Conservation (phyloP, 1,140 invertebrate genomes). For the Helicoverpa zea region DNA sequence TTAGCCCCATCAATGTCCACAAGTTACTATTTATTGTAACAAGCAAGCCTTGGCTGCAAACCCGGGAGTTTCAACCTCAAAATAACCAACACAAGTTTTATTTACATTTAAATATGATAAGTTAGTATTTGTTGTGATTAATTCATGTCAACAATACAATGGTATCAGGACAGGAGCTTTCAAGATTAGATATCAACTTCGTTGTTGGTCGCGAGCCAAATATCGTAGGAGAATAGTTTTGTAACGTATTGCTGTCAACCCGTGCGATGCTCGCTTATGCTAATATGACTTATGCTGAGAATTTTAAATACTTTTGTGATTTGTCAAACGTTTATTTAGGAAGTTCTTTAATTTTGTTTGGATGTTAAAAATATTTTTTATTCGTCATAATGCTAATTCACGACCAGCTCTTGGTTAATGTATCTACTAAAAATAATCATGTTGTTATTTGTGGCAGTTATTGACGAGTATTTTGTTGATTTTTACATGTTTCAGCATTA, state of each 20-base stretch:
- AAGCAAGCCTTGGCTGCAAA: background rate
- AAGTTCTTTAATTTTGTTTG: background rate
- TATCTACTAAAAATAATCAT: too few relatives aligned
- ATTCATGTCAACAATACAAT: slow-evolving; percentile 16
- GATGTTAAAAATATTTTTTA: background rate
- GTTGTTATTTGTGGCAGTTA: too few relatives aligned
- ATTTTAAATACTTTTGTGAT: slow-evolving; percentile 17
- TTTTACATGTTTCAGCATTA: too few relatives aligned
- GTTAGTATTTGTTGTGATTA: slow-evolving; percentile 6
- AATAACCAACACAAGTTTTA: background rate
- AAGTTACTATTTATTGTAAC: background rate
- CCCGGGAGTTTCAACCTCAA: background rate
- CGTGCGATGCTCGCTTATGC: slow-evolving; percentile 5
- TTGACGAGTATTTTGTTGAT: too few relatives aligned
- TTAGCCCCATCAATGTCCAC: background rate
- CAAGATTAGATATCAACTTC: slow-evolving; percentile 26
- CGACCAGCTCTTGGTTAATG: too few relatives aligned
- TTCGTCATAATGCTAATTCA: too few relatives aligned
- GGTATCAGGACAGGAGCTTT: slow-evolving; percentile 19
- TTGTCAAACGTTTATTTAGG: slow-evolving; percentile 21
- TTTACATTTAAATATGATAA: slow-evolving; percentile 1
- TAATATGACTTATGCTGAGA: background rate
- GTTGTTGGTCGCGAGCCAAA: slow-evolving; percentile 28
- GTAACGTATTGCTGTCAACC: slow-evolving; percentile 17
- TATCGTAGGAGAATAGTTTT: slow-evolving; percentile 10